Evolutionary conservation across 1,140 invertebrate species (phyloP).

Genomic region (Triops longicaudatus): DNA sequence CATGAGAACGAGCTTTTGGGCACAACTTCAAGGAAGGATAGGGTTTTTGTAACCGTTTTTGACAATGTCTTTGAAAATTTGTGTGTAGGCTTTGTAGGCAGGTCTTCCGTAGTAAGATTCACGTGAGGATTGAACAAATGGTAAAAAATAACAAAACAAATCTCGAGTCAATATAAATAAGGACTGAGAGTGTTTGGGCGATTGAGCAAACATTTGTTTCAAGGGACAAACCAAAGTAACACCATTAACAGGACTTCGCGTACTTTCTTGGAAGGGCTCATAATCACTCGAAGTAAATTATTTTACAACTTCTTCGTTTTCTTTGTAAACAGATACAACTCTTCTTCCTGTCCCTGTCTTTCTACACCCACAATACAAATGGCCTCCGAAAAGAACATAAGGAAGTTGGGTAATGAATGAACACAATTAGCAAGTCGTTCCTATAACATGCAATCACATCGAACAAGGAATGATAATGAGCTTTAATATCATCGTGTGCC

Average conservation of each 20-base stretch:
- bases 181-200: constrained; percentile 1
- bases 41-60: not conserved
- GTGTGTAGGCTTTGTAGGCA: constrained; percentile 7
- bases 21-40: not conserved
- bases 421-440: not conserved
- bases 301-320: not conserved
- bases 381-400: not conserved
- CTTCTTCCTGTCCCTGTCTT: no score
- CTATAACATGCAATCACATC: not conserved
- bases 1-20: constrained; percentile 8
- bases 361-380: no score
- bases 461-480: constrained; percentile 7
- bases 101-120: constrained; percentile 14
- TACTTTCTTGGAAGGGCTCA: not conserved
- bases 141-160: not conserved
- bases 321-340: not conserved
- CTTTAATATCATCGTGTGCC: not conserved
- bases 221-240: not conserved
- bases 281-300: not conserved
- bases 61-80: not conserved
- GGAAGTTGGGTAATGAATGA: not conserved
- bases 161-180: not conserved
- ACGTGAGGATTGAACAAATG: not conserved
- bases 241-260: not conserved
- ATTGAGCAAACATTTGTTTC: constrained; percentile 5